These are phyloP conservation scores for Leptonema lineaticorne DNA, from an alignment of 1,140 invertebrate species.

Conservation along the genomic window DNA sequence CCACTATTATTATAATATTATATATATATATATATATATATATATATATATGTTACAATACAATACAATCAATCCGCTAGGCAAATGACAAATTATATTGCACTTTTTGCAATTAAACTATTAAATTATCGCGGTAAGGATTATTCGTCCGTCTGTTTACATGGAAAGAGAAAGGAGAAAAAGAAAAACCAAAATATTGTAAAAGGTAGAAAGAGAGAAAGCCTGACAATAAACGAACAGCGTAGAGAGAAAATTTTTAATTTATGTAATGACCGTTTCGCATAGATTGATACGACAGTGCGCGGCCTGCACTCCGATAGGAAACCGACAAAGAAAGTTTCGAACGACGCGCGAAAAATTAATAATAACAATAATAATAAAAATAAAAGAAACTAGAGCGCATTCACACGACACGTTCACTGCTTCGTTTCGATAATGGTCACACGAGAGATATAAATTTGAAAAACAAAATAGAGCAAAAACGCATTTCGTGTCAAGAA, in stretches of 20 bases:
- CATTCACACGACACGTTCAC: not conserved
- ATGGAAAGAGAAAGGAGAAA: not conserved
- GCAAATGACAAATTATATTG: not conserved
- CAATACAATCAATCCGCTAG: not conserved
- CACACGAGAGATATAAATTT: not conserved
- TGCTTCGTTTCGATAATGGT: not conserved
- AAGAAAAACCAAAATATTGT: not conserved
- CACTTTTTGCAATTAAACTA: too few relatives aligned
- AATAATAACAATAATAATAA: not conserved
- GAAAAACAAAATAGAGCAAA: too few relatives aligned
- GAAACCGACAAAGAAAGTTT: constrained; percentile 14
- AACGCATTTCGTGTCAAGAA: not conserved
- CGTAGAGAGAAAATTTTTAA: not conserved
- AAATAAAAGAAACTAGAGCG: not conserved
- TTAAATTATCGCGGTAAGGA: too few relatives aligned
- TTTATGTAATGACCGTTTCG: constrained; percentile 12
- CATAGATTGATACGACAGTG: constrained; percentile 10
- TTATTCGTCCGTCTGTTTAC: not conserved
- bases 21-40: not conserved
- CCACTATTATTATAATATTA: not conserved
- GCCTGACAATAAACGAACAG: not conserved
- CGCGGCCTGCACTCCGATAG: not conserved
- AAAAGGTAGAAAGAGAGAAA: not conserved
- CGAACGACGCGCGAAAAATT: not conserved
- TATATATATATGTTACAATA: not conserved